Conservation (phyloP, 2,888 invertebrate species). For the Strigamia maritima region DNA sequence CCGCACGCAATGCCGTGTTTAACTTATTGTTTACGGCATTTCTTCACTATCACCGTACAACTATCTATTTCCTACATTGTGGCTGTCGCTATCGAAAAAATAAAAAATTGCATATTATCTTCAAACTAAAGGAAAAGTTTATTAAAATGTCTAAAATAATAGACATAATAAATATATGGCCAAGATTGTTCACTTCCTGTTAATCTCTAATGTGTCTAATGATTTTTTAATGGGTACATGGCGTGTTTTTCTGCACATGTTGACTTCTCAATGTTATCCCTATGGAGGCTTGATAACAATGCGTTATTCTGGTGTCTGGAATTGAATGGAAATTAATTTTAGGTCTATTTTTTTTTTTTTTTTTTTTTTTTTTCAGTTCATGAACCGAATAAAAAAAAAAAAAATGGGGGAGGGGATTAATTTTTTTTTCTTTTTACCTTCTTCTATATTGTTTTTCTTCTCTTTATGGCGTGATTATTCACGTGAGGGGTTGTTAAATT, state of each 20-base stretch:
- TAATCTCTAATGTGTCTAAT: background rate
- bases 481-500: slow-evolving; percentile 27
- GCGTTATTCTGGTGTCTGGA: background rate
- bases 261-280: background rate
- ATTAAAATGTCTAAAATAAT: background rate
- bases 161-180: background rate
- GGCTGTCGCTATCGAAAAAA: background rate
- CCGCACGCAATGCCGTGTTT: background rate
- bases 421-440: background rate
- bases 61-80: too few species aligned
- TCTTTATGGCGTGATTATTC: slow-evolving; percentile 31
- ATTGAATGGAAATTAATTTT: background rate
- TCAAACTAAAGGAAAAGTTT: background rate
- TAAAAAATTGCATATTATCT: background rate
- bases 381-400: too few species aligned
- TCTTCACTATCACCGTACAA: background rate
- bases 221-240: slow-evolving; percentile 8
- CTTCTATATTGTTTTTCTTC: background rate
- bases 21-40: background rate
- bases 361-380: background rate
- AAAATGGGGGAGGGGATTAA: background rate
- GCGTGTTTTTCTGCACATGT: slow-evolving; percentile 23
- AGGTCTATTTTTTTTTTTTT: background rate
- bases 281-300: background rate
- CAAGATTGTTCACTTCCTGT: background rate